Percentiles rank a stretch among this genome's conserved stretches.
Evolutionary conservation across 2,888 invertebrate genomes (phyloP).

Genomic region (Morpho deidamia): DNA sequence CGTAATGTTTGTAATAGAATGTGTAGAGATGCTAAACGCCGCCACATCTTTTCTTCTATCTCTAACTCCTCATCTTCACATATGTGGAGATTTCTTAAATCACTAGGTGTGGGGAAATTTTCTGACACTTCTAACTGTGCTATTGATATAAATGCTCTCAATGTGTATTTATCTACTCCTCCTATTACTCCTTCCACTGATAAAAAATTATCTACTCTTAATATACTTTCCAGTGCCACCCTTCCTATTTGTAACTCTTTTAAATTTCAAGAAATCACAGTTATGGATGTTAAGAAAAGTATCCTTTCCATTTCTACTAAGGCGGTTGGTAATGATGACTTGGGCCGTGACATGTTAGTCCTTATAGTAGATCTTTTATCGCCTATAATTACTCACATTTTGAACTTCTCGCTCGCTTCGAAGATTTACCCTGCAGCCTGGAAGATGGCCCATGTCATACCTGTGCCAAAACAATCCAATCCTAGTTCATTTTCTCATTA

Average conservation of each 20-base stretch:
- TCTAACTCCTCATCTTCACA: not conserved
- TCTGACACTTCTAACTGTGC: not conserved
- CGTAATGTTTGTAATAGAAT: conserved; percentile 6
- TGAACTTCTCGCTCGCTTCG: not conserved
- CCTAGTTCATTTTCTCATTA: not conserved
- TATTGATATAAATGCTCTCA: conserved; percentile 3
- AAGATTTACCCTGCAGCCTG: not conserved
- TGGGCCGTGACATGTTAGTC: not conserved
- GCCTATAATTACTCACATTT: not conserved
- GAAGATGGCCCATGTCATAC: not conserved
- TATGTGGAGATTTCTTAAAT: conserved; percentile 8
- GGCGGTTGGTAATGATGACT: not conserved
- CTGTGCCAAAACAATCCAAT: not conserved
- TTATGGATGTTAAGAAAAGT: conserved; percentile 5
- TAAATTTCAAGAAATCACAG: conserved; percentile 1
- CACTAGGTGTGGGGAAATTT: conserved; percentile 5
- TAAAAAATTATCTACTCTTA: not conserved
- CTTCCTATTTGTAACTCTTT: not conserved
- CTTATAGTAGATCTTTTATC: not conserved
- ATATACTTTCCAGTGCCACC: not conserved
- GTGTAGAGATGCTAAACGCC: conserved; percentile 9
- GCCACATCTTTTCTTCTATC: not conserved
- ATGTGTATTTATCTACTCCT: not conserved
- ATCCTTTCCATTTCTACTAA: not conserved
- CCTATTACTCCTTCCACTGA: not conserved